Evolutionary conservation across 37 sponge, comb jelly and placozoan genomes (phyloP), one percentile per base, ranked within the genome.

Genomic region (Theonella swinhoei): DNA sequence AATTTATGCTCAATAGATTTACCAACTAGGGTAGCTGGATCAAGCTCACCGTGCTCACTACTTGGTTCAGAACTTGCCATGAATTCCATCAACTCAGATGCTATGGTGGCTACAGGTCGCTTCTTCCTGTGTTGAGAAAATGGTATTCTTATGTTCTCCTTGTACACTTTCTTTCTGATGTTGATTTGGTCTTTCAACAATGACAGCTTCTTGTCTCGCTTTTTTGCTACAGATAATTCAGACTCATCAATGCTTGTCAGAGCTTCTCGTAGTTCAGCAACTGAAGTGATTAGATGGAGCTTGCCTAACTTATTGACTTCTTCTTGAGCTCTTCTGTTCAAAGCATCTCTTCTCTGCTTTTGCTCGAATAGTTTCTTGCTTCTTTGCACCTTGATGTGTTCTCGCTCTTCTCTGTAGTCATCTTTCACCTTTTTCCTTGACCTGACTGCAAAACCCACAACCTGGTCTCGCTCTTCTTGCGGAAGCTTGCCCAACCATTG

Each of bases 241-340:
- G 39, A 71, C 59, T 74, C 68, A n/a, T 83, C 84, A 83, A 83
- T 83, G 39, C 33, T 61, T 83, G 66, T 23, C 5, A 83, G 36
- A 37, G 70, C 65, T 40, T 17, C 43, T 39, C 25, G 38, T 30
- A 83, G 76, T 62, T 83, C 76, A 63, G 69, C 42, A 60, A 24
- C 43, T 33, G 84, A 63, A 5, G 67, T 74, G 38, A 73, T 83
- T 22, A 73, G 68, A 37, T 71, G 72, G 36, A 71, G 72, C 38
- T 74, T 74, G 8, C 58, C 54, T 58, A 83, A 54, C 34, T 37
- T 37, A 22, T 75, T 42, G 7, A 71, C 24, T 39, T 74, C 69
- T 74, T 83, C 75, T 64, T 83, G 23, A 24, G 63, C 43, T 39
- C 54, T 74, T 62, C 29, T 59, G 58, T 36, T 35, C 66, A 83